These are phyloP conservation scores for Octopus bimaculoides DNA, from an alignment of 1,140 invertebrate species.

Conservation along the genomic window DNA sequence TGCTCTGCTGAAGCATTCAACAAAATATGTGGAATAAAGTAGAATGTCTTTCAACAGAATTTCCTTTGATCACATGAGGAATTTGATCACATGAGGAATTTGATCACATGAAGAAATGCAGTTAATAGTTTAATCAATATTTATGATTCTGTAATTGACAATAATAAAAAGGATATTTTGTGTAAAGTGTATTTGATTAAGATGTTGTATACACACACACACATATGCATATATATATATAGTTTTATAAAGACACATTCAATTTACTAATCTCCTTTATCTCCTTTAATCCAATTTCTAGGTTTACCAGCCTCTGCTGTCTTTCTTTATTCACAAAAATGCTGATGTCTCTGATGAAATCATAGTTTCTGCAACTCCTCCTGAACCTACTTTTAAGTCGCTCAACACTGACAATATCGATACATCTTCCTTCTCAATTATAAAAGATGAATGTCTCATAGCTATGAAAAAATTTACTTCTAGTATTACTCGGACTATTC, in stretches of 20 bases:
- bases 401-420: constrained; percentile 24
- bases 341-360: constrained; percentile 18
- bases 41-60: too few relatives aligned
- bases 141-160: too few relatives aligned
- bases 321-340: constrained; percentile 51
- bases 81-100: too few relatives aligned
- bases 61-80: too few relatives aligned
- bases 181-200: too few relatives aligned
- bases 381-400: constrained; percentile 30
- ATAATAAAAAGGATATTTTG: too few relatives aligned
- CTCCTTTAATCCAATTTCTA: constrained; percentile 22
- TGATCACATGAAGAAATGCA: too few relatives aligned
- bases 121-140: too few relatives aligned
- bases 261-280: too few relatives aligned
- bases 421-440: neutral
- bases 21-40: too few relatives aligned
- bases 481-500: constrained; percentile 55
- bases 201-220: too few relatives aligned
- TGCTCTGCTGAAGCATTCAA: too few relatives aligned
- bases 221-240: neutral
- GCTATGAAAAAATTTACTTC: constrained; percentile 58
- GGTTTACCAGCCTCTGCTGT: constrained; percentile 56
- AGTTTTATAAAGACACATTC: neutral
- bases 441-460: constrained; percentile 59
- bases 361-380: constrained; percentile 15